These are phyloP conservation scores for Takifugu flavidus DNA, from an alignment of 2,113 vertebrate species.

Conservation along the genomic window DNA sequence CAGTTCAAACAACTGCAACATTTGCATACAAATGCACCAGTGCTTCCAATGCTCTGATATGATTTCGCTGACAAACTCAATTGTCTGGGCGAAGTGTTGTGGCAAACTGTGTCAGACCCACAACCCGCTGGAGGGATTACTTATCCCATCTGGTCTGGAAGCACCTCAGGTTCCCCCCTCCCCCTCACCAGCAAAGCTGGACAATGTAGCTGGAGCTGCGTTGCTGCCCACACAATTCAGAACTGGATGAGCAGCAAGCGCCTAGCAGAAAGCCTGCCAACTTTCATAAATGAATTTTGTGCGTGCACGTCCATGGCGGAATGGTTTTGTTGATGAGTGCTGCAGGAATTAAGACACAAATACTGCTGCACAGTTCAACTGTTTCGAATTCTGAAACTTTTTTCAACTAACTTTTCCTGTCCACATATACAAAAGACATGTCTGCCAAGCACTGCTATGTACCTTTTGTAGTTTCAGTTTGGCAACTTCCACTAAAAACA, in stretches of 20 bases:
- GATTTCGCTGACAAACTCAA: too few species aligned
- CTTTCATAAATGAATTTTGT: slow-evolving; percentile 8
- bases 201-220: slow-evolving; percentile 13
- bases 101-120: slow-evolving; percentile 8
- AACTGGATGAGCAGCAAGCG: slow-evolving; percentile 19
- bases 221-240: slow-evolving; percentile 8
- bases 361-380: neutral
- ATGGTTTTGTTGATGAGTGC: slow-evolving; percentile 17
- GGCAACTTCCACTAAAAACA: too few species aligned
- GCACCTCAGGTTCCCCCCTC: neutral
- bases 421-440: too few species aligned
- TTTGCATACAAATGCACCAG: too few species aligned
- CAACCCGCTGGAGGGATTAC: slow-evolving; percentile 12
- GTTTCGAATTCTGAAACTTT: neutral
- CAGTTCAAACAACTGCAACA: too few species aligned
- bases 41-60: too few species aligned
- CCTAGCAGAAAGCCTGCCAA: slow-evolving; percentile 26
- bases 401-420: too few species aligned
- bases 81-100: too few species aligned
- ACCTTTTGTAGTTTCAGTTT: too few species aligned
- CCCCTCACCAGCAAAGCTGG: neutral
- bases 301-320: neutral
- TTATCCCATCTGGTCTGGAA: slow-evolving; percentile 20
- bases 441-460: too few species aligned
- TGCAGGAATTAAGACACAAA: neutral